Conservation (phyloP, 2,113 vertebrate genomes). For the Tricholaema leucomelas region DNA sequence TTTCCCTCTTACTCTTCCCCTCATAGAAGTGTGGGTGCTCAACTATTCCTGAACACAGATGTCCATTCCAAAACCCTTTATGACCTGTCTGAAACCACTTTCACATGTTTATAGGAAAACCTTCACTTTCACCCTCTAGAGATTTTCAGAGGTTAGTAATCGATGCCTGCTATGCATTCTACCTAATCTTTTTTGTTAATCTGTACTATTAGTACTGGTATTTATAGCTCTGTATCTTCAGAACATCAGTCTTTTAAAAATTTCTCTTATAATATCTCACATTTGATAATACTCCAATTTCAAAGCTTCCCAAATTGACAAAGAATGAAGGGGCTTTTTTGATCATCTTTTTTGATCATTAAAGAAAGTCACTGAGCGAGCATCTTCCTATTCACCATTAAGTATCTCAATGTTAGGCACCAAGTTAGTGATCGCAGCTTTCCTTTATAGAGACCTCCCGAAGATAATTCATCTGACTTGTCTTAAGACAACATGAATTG, state of each 20-base stretch:
- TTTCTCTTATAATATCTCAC: not conserved
- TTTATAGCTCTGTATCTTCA: not conserved
- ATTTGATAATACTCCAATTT: not conserved
- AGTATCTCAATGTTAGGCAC: not conserved
- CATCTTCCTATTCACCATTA: not conserved
- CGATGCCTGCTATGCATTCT: not conserved
- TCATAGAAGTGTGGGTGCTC: not conserved
- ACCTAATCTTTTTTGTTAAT: not conserved
- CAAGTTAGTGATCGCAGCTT: not conserved
- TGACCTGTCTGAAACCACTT: not conserved
- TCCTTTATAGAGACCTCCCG: not conserved
- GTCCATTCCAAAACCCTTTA: not conserved
- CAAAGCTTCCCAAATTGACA: not conserved
- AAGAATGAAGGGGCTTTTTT: not conserved
- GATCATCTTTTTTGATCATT: not conserved
- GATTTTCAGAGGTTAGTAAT: not conserved
- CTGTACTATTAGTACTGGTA: not conserved
- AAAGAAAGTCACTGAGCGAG: not conserved
- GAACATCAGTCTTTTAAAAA: not conserved
- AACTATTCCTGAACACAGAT: not conserved
- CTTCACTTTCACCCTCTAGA: not conserved
- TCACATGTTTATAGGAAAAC: not conserved
- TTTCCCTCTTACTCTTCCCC: too few relatives aligned
- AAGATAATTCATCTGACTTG: not conserved
- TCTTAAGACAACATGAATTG: not conserved